Evolutionary conservation across 2,797 vertebrate species (phyloP), one percentile per base, ranked within the genome.

Genomic region (Benthosema pterotum): DNA sequence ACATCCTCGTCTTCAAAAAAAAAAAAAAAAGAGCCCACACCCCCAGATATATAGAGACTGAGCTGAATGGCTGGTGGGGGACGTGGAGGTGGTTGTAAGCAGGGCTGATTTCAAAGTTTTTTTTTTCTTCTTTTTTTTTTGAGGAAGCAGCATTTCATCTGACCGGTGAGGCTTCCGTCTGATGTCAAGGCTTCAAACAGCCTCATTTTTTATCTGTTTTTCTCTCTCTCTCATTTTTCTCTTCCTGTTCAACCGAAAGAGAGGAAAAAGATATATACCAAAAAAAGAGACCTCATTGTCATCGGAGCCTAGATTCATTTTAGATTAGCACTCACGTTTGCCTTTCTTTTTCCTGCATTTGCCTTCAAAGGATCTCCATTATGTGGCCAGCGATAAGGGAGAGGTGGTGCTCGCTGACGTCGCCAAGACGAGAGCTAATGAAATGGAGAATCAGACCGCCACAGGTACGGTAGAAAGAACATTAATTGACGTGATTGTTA

Each of bases 281-380:
- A 38, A 38, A 38, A 38, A 38, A 38, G 11, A 8, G 11, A 8
- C 32, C 8, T 8, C 32, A 91, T 93, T 91, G 91, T 91, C 86
- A 89, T 84, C 69, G 75, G 80, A 90, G 88, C 82, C 77, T 65
- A 92, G 90, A 92, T 92, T 92, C 88, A 93, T 94, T 96, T 95
- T 95, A 95, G 93, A 95, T 96, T 96, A 95, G 94, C 82, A 65
- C 71, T 80, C 65, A 69, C 46, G 52, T 87, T 74, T 84, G 32
- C 32, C 87, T 90, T 93, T 94, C 84, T 93, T 93, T 38, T 88
- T 94, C 93, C 92, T 92, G 87, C 92, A 95, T 95, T 38, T 95
- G 87, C 95, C 95, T 95, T 93, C 94, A 94, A 95, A 99, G 97
- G 97, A 99, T 90, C 96, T 99, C 92, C 95, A 99, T 96, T 98